These are phyloP conservation scores for Limnothrissa miodon DNA, from an alignment of 2,113 vertebrate genomes.

Conservation along the genomic window DNA sequence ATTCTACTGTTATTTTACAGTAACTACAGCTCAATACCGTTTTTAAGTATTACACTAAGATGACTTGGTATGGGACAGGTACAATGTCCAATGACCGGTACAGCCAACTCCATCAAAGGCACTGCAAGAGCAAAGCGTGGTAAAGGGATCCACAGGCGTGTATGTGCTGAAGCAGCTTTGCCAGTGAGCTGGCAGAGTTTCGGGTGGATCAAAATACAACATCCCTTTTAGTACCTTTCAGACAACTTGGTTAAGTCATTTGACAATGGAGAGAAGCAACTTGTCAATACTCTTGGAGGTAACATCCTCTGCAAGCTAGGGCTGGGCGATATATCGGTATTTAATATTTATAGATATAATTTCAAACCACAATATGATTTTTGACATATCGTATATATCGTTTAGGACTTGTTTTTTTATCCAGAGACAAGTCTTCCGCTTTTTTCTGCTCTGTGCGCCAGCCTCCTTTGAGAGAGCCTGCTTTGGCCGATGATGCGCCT, in stretches of 20 bases:
- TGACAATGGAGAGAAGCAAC: background rate
- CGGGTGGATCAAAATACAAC: background rate
- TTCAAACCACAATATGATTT: too few species aligned
- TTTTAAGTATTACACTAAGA: too few species aligned
- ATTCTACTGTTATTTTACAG: too few species aligned
- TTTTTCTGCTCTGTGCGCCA: too few species aligned
- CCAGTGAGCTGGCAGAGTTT: background rate
- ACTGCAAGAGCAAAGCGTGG: background rate
- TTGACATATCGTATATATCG: too few species aligned
- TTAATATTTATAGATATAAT: too few species aligned
- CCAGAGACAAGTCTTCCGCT: too few species aligned
- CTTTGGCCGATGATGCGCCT: too few species aligned
- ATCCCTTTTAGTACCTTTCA: background rate
- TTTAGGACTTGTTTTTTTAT: too few species aligned
- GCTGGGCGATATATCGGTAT: background rate
- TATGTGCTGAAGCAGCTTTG: background rate
- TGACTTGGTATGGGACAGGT: conserved; percentile 1
- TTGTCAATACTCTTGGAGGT: background rate
- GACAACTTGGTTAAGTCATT: background rate
- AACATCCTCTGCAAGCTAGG: background rate
- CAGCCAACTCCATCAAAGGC: background rate
- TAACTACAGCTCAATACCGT: too few species aligned
- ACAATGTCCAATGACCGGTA: too few species aligned
- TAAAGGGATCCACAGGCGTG: background rate
- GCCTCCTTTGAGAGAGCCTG: too few species aligned